These are phyloP conservation scores for Zosterops japonicus DNA, from an alignment of 2,113 vertebrate species.

Conservation along the genomic window DNA sequence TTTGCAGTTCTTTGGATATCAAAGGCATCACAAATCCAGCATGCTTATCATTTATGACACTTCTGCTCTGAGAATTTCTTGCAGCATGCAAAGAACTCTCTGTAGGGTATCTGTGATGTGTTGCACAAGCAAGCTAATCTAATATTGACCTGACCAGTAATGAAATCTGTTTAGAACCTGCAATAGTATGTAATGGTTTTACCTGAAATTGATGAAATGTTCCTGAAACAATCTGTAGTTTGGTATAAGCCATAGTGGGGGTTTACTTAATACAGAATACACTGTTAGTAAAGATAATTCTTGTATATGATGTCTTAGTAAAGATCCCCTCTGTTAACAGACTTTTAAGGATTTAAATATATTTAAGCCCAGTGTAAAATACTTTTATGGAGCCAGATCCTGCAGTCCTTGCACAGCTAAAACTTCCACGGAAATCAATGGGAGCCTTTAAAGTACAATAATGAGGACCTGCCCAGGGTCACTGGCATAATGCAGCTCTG, in stretches of 20 bases:
- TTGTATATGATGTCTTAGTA: neutral
- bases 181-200: neutral
- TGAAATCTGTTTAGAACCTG: neutral
- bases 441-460: neutral
- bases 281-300: neutral
- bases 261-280: neutral
- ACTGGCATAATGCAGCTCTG: neutral
- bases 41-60: slow-evolving; percentile 72
- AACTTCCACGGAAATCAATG: neutral
- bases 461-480: neutral
- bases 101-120: slow-evolving; percentile 55
- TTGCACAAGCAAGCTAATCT: slow-evolving; percentile 60
- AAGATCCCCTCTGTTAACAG: neutral
- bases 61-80: slow-evolving; percentile 67
- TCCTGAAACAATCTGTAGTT: neutral
- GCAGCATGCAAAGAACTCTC: slow-evolving; percentile 77
- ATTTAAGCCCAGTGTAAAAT: neutral
- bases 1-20: slow-evolving; percentile 63
- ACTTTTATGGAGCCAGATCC: slow-evolving; percentile 48
- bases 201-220: neutral
- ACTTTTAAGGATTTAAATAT: neutral
- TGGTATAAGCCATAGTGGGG: neutral
- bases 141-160: neutral
- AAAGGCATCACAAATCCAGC: slow-evolving; percentile 70
- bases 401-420: slow-evolving; percentile 18